Evolutionary conservation across 1,140 invertebrate species (phyloP).

Genomic region (Venturia canescens): DNA sequence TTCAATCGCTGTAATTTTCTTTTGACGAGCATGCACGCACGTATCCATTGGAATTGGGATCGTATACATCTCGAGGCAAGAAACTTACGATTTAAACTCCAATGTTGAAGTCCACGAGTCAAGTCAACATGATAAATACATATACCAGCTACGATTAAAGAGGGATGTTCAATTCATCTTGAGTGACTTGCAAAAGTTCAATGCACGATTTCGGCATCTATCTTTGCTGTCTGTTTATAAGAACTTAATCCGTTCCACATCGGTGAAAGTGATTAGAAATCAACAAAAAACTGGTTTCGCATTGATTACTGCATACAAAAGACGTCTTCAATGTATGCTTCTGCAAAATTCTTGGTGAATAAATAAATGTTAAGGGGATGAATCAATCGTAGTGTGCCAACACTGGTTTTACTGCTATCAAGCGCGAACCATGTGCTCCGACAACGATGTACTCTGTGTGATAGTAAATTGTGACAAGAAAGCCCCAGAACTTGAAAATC

Average conservation of each 20-base stretch:
- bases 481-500: neutral
- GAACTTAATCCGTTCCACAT: too few relatives aligned
- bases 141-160: neutral
- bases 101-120: neutral
- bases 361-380: neutral
- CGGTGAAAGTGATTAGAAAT: too few relatives aligned
- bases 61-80: slow-evolving; percentile 15
- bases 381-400: neutral
- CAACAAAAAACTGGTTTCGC: too few relatives aligned
- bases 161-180: neutral
- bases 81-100: neutral
- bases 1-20: neutral
- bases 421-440: neutral
- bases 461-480: neutral
- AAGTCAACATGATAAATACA: neutral
- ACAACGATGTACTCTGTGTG: neutral
- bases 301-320: too few relatives aligned
- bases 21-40: neutral
- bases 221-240: too few relatives aligned
- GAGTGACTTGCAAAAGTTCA: neutral
- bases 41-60: slow-evolving; percentile 9
- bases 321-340: neutral
- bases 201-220: too few relatives aligned
- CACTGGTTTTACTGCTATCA: neutral
- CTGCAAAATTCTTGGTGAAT: neutral